A percentile compares a stretch with the other conserved stretches of the same genome.
Evolutionary conservation across 1,140 invertebrate species (phyloP).

Genomic region (Leptoteleia sp.): DNA sequence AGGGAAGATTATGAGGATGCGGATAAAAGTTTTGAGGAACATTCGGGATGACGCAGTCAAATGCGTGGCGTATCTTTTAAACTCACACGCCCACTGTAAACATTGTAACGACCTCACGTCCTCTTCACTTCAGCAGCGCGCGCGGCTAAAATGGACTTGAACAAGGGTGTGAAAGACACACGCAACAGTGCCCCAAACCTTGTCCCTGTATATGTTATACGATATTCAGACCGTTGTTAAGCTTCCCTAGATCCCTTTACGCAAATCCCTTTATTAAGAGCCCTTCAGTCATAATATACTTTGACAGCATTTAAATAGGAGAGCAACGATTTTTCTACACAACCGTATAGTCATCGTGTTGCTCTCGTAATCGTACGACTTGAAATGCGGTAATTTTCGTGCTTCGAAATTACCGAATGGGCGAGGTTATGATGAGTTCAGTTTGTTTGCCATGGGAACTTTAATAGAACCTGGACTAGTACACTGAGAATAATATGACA

Average conservation of each 20-base stretch:
- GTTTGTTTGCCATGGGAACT: no score
- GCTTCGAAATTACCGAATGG: no score
- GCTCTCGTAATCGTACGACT: no score
- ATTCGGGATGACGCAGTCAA: constrained; percentile 29
- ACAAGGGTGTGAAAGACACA: constrained; percentile 63
- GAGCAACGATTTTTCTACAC: constrained; percentile 30
- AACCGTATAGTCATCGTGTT: not conserved
- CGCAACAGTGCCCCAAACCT: constrained; percentile 55
- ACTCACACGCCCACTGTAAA: constrained; percentile 50
- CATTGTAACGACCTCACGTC: constrained; percentile 58
- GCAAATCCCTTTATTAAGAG: constrained; percentile 60
- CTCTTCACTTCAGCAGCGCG: constrained; percentile 52
- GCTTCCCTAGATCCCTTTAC: constrained; percentile 53
- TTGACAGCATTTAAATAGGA: constrained; percentile 46
- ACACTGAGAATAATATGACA: no score
- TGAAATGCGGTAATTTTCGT: no score
- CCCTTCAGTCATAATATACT: constrained; percentile 56
- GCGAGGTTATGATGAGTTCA: no score
- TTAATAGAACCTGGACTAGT: no score
- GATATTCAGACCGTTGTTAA: constrained; percentile 61
- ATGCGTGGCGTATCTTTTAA: constrained; percentile 53
- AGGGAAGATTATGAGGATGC: constrained; percentile 30
- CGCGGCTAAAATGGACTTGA: constrained; percentile 45
- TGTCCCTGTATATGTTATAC: constrained; percentile 39
- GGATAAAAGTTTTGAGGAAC: constrained; percentile 39